Evolutionary conservation across 2,888 invertebrate species (phyloP).

Genomic region (Cremastinae sp.): DNA sequence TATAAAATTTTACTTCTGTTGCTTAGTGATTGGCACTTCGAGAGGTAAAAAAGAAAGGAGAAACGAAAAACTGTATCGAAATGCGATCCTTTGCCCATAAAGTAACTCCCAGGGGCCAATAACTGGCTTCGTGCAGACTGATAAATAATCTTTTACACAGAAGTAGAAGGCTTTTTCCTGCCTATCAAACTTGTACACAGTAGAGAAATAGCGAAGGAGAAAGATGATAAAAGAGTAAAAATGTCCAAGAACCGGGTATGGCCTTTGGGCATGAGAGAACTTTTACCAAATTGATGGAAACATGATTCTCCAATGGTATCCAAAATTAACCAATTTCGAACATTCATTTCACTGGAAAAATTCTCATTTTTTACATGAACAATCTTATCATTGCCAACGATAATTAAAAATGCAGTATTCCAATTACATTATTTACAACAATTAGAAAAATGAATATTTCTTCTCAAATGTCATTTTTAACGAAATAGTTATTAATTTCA

Average conservation of each 20-base stretch:
- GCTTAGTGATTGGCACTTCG: slow-evolving; percentile 39
- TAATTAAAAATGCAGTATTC: no score
- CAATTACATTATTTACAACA: no score
- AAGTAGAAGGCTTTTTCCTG: slow-evolving; percentile 1
- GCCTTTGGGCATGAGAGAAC: slow-evolving; percentile 59
- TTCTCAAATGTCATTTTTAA: no score
- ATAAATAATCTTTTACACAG: background rate
- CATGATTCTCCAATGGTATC: slow-evolving; percentile 60
- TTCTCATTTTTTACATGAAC: background rate
- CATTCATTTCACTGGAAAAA: no score
- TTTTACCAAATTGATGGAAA: slow-evolving; percentile 60
- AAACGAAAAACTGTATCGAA: slow-evolving; percentile 25
- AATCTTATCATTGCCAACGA: no score
- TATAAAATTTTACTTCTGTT: slow-evolving; percentile 13
- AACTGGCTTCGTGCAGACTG: background rate
- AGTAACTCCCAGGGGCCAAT: slow-evolving; percentile 32
- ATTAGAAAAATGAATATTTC: no score
- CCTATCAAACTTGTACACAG: slow-evolving; percentile 22
- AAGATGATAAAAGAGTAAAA: background rate
- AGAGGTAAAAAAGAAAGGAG: background rate
- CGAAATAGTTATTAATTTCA: no score
- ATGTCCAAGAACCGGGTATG: background rate
- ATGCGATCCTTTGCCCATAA: slow-evolving; percentile 12
- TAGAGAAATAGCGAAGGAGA: background rate
- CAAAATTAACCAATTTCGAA: slow-evolving; percentile 55